phyloP scores from a whole-genome alignment of 2,888 invertebrate genomes.

The Eupeodes luniger region DNA sequence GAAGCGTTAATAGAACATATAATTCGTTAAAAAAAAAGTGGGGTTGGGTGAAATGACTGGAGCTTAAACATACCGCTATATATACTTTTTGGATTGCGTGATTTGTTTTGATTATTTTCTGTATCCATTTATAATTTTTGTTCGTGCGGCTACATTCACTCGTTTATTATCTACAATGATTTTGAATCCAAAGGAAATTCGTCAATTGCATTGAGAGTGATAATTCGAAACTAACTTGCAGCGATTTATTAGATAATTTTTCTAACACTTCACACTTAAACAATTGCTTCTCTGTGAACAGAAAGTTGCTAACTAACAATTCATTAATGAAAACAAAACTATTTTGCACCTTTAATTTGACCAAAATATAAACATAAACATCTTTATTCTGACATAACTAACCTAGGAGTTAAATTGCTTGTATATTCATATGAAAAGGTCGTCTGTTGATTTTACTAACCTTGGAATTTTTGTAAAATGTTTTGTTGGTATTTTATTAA shows the following conservation, averaged over 20 bases:
- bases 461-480: conserved; percentile 26
- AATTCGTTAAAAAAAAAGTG: background rate
- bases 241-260: background rate
- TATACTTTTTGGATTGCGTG: conserved; percentile 46
- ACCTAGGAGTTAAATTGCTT: background rate
- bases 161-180: background rate
- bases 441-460: conserved; percentile 3
- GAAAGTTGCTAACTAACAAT: conserved; percentile 41
- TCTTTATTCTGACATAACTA: background rate
- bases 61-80: background rate
- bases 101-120: conserved; percentile 50
- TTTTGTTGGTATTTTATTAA: no score
- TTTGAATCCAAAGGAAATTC: conserved; percentile 23
- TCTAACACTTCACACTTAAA: conserved; percentile 9
- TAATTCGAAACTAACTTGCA: conserved; percentile 2
- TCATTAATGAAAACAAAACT: conserved; percentile 31
- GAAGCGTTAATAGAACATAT: conserved; percentile 16
- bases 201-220: conserved; percentile 30
- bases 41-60: background rate
- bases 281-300: background rate
- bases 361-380: background rate
- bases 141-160: background rate
- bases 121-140: conserved; percentile 1
- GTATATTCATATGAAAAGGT: background rate
- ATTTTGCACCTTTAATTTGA: conserved; percentile 52